Evolutionary conservation across 2,113 vertebrate genomes (phyloP).

Genomic region (Protobothrops mucrosquamatus): DNA sequence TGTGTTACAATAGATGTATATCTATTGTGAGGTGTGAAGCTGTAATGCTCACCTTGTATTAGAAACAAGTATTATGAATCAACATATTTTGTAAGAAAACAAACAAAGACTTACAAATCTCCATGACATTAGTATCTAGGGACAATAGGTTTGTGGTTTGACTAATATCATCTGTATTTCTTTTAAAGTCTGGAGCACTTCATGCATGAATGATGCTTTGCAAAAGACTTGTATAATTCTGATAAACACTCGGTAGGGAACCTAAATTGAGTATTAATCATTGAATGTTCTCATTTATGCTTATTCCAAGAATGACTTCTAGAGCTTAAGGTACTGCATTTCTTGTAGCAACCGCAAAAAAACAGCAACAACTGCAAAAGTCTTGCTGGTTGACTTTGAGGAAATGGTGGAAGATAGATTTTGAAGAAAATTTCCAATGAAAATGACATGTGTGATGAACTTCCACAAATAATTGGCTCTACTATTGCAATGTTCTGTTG

Average conservation of each 20-base stretch:
- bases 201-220: neutral
- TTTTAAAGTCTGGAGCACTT: neutral
- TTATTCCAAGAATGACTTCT: neutral
- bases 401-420: neutral
- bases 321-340: neutral
- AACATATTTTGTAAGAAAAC: neutral
- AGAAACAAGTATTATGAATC: neutral
- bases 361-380: neutral
- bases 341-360: neutral
- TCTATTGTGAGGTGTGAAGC: neutral
- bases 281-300: slow-evolving; percentile 4
- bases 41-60: neutral
- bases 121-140: neutral
- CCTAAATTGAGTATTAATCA: neutral
- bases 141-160: neutral
- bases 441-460: neutral
- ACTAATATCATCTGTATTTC: neutral
- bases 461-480: neutral
- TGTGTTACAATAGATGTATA: neutral
- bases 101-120: neutral
- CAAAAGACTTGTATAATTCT: neutral
- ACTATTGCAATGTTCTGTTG: neutral
- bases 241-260: neutral
- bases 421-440: neutral
- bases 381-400: neutral